Evolutionary conservation across 2,888 invertebrate genomes (phyloP).

Genomic region (Enchytraeus crypticus): DNA sequence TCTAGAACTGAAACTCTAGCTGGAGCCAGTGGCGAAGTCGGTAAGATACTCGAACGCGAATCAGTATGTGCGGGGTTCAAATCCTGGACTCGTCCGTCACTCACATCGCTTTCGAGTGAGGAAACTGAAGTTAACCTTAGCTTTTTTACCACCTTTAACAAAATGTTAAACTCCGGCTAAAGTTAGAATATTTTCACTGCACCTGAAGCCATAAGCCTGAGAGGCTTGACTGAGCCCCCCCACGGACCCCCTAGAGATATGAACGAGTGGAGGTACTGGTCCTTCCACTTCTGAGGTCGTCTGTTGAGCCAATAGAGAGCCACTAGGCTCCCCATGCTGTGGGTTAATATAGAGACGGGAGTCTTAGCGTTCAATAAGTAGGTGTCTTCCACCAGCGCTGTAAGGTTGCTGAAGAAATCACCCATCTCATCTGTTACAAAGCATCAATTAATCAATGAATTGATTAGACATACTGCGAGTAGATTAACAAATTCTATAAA

Average conservation of each 20-base stretch:
- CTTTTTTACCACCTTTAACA: too few relatives aligned
- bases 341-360: conserved; percentile 73
- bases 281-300: conserved; percentile 74
- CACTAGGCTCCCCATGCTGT: conserved; percentile 95
- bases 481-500: too few relatives aligned
- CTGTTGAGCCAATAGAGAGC: conserved; percentile 72
- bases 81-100: too few relatives aligned
- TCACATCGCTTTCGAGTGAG: too few relatives aligned
- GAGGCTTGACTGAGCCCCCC: conserved; percentile 89
- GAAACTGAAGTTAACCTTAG: too few relatives aligned
- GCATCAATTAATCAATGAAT: background rate
- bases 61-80: too few relatives aligned
- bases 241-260: conserved; percentile 85
- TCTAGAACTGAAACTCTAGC: too few relatives aligned
- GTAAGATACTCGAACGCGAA: too few relatives aligned
- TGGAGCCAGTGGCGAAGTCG: too few relatives aligned
- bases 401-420: conserved; percentile 69
- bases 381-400: conserved; percentile 72
- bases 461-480: too few relatives aligned
- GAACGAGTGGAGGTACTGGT: conserved; percentile 71
- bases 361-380: conserved; percentile 67
- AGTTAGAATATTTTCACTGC: too few relatives aligned
- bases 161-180: too few relatives aligned
- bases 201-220: conserved; percentile 89
- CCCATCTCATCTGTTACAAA: conserved; percentile 67